These are phyloP conservation scores for Trichonephila inaurata DNA, from an alignment of 1,140 invertebrate species.

Conservation along the genomic window DNA sequence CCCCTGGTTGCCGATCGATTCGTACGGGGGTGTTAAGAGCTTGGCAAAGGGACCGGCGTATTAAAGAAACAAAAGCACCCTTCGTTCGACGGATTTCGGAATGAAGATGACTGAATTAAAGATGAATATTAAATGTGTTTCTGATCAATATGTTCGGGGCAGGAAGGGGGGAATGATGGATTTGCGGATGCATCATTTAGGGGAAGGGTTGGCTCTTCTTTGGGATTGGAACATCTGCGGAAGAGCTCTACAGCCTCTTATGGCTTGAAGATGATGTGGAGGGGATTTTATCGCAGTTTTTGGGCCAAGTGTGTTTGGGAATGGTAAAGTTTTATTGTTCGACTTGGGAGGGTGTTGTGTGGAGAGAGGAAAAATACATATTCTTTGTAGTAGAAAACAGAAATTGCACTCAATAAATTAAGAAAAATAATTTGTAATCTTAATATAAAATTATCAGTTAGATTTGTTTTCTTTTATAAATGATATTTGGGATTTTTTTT, in stretches of 20 bases:
- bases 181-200: constrained; percentile 30
- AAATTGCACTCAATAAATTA: background rate
- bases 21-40: constrained; percentile 8
- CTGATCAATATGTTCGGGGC: constrained; percentile 45
- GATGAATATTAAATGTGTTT: constrained; percentile 67
- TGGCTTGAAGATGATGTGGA: constrained; percentile 3
- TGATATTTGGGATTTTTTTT: too few relatives aligned
- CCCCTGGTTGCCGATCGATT: constrained; percentile 17
- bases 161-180: background rate
- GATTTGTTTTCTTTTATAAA: too few relatives aligned
- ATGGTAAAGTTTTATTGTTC: background rate
- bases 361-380: background rate
- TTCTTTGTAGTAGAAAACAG: background rate
- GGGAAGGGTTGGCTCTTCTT: constrained; percentile 17
- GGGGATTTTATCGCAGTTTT: constrained; percentile 29
- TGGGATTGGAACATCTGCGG: constrained; percentile 33
- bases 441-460: too few relatives aligned
- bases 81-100: background rate
- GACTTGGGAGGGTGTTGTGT: background rate
- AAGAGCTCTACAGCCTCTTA: background rate
- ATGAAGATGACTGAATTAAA: constrained; percentile 63
- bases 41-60: background rate
- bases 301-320: background rate
- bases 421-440: too few relatives aligned
- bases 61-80: constrained; percentile 38